Evolutionary conservation across 1,140 invertebrate species (phyloP).

Genomic region (Antheraea pernyi): DNA sequence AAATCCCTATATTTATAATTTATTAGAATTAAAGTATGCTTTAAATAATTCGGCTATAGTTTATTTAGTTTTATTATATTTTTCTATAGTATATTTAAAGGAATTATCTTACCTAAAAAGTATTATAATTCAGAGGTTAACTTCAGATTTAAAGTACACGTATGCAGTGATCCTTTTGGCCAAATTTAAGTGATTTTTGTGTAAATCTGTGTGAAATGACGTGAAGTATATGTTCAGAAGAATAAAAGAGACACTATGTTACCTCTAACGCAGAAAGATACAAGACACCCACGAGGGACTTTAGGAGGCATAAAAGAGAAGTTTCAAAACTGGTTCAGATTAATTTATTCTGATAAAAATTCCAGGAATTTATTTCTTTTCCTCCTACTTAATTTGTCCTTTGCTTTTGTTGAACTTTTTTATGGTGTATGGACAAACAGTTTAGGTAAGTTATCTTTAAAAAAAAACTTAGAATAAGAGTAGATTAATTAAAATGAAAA

Average conservation of each 20-base stretch:
- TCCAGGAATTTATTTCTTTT: constrained; percentile 98
- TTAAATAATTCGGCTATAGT: neutral
- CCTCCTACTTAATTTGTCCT: constrained; percentile 94
- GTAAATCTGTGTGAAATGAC: constrained; percentile 58
- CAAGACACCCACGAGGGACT: constrained; percentile 76
- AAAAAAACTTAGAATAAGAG: neutral
- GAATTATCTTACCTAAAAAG: neutral
- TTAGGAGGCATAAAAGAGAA: constrained; percentile 85
- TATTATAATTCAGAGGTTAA: constrained; percentile 44
- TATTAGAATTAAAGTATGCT: constrained; percentile 7
- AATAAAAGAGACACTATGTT: constrained; percentile 80
- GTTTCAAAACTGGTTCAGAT: constrained; percentile 87
- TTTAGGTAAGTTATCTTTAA: constrained; percentile 80
- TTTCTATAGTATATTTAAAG: neutral
- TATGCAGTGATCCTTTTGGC: constrained; percentile 61
- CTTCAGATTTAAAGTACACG: constrained; percentile 66
- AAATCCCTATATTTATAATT: neutral
- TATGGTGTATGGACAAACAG: constrained; percentile 99
- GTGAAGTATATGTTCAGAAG: constrained; percentile 42
- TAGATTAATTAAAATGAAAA: too few species aligned
- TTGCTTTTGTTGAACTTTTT: constrained; percentile 97
- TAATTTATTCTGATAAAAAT: constrained; percentile 95
- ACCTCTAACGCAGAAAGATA: constrained; percentile 88
- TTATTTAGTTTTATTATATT: neutral
- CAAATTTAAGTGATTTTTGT: constrained; percentile 47